Evolutionary conservation across 2,797 vertebrate species (phyloP), one percentile per base, ranked within the genome.

Genomic region (Pipistrellus pygmaeus): DNA sequence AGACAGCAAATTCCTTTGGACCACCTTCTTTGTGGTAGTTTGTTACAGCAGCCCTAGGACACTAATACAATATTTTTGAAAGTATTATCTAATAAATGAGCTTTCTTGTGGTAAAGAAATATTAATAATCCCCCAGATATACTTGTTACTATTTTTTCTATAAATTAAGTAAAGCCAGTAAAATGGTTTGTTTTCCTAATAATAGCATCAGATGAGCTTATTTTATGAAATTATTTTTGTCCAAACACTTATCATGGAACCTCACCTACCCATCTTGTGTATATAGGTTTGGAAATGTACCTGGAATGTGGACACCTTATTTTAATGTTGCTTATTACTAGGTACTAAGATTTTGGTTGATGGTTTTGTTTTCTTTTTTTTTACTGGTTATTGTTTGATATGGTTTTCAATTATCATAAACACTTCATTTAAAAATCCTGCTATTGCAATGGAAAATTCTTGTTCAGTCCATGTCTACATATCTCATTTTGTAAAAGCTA

Each of bases 221-320:
- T 84, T 85, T 90, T 41, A 38, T 85, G 30, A 93, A 93, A 90
- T 80, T 66, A 73, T 80, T 95, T 88, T 71, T 15, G 75, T 57
- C 23, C 53, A 91, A 93, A 81, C 69, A 69, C 69, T 69, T 78
- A 91, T 3, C 44, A 44, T 35, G 27, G 32, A 93, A 48, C 3
- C 25, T 77, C 12, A 46, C 30, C 72, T 71, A 87, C 21, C 35
- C 35, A 48, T 44, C 69, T 93, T 82, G 78, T 90, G 25, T 35
- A 41, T 57, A 21, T 0, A 78, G 55, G 18, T n/a, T 71, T 17
- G 80, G 25, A 75, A 81, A 71, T 13, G 27, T 27, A 88, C 44
- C 23, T 81, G 23, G n/a, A 62, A 73, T 73, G 15, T 46, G 48
- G 18, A 80, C 44, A 66, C 25, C 25, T 84, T 87, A 71, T 86